Conservation (phyloP, 2,888 invertebrate genomes). For the Galerucella nymphaeae region DNA sequence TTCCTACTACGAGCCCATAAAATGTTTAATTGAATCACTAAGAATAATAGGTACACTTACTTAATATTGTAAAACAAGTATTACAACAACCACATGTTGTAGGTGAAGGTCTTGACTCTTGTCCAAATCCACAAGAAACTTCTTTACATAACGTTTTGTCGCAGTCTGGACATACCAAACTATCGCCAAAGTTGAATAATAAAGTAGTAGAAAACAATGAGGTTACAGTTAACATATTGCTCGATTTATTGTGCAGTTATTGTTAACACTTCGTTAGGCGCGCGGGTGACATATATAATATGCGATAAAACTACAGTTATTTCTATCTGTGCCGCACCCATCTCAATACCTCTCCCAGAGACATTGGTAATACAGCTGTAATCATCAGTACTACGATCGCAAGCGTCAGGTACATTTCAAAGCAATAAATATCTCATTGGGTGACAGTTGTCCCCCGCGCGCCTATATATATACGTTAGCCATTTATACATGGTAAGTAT, state of each 20-base stretch:
- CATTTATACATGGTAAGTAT: no score
- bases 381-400: no score
- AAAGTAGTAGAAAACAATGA: background rate
- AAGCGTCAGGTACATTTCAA: no score
- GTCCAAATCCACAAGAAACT: constrained; percentile 1
- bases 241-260: background rate
- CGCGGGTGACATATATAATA: no score
- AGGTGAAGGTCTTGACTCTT: background rate
- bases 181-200: background rate
- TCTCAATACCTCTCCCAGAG: no score
- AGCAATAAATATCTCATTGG: no score
- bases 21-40: background rate
- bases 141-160: constrained; percentile 1
- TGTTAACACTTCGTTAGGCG: background rate
- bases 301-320: no score
- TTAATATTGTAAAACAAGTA: background rate
- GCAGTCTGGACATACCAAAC: background rate
- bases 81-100: constrained; percentile 5
- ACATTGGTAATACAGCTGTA: no score
- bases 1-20: background rate
- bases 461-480: no score
- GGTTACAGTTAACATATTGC: background rate
- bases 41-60: background rate
- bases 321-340: no score
- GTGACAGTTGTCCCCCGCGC: no score